phyloP scores from a whole-genome alignment of 2,113 vertebrate genomes.

The Tetrax tetrax region DNA sequence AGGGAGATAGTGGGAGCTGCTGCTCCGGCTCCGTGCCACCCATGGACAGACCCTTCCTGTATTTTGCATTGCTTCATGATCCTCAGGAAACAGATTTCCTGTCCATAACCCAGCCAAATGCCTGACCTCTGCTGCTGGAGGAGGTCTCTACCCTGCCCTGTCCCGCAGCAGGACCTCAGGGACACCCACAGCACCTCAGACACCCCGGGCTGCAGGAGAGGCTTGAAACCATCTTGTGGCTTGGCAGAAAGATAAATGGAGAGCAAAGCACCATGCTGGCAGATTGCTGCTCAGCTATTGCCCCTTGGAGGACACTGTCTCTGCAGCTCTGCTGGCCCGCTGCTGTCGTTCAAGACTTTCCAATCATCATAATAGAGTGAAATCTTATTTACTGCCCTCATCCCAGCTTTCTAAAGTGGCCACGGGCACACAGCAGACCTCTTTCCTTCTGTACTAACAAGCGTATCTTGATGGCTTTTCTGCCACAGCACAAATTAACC shows the following conservation, averaged over 20 bases:
- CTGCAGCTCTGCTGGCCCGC: not conserved
- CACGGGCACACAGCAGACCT: not conserved
- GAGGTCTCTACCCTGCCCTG: not conserved
- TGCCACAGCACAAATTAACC: not conserved
- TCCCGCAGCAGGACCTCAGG: not conserved
- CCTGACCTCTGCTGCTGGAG: not conserved
- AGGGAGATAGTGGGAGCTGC: not conserved
- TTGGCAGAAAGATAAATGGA: not conserved
- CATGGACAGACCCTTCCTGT: not conserved
- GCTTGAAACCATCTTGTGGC: not conserved
- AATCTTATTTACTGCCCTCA: slow-evolving; percentile 44
- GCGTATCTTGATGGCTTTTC: not conserved
- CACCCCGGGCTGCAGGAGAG: accelerated
- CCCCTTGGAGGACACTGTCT: slow-evolving; percentile 37
- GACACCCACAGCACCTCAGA: not conserved
- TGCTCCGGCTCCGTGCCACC: accelerated
- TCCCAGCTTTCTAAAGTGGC: not conserved
- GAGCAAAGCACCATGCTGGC: not conserved
- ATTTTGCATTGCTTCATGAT: not conserved
- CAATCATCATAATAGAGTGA: slow-evolving; percentile 12
- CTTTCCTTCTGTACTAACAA: not conserved
- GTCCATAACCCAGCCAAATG: not conserved
- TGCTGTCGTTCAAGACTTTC: not conserved
- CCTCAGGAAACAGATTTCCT: not conserved
- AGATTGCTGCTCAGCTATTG: not conserved